Base-by-base conservation (phyloP, 2,797 vertebrate species). In the Odontamblyopus lacepedii region DNA sequence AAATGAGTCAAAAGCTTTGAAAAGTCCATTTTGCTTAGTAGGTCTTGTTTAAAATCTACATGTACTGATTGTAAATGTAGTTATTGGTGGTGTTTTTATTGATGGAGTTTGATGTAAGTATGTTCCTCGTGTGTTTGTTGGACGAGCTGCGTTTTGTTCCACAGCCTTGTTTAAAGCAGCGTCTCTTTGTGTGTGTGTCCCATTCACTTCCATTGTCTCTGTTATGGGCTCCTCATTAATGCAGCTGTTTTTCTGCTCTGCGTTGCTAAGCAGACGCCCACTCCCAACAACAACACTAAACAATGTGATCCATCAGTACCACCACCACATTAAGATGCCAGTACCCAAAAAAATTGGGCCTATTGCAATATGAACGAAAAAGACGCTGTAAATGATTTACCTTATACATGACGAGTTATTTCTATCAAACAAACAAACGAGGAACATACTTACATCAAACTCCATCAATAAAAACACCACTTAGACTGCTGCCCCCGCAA, bases 151-250 rank as follows among this genome's bases (percentile, higher is more conserved):
- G 26, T 29, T 23, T 60, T 60, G 57, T 7, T 60, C 27, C 57
- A 29, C 13, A 30, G 26, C 56, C 56, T 59, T 59, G 16, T 30
- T 30, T 30, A 30, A 30, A 60, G 29, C 59, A 30, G 59, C 59
- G 29, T 60, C 29, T 30, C 59, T 12, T 60, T 60, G 57, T 59
- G 56, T 29, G 26, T 29, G 27, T 11, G 15, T 60, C 29, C 59
- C 59, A 30, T 60, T 60, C 59, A 60, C 59, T 60, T 30, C 27
- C 13, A 60, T 60, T 60, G 59, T 60, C 59, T 60, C 44, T 48
- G 13, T 48, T 13, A 48, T 48, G 44, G 13, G 44, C 44, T 48
- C 27, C 59, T 60, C 13, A 13, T 30, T 60, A 60, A 60, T 30
- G 23, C 57, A 15, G 15, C 11, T 60, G 59, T 60, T 60, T 30